phyloP scores from a whole-genome alignment of 2,888 invertebrate species.

The Oxytorus armatus region DNA sequence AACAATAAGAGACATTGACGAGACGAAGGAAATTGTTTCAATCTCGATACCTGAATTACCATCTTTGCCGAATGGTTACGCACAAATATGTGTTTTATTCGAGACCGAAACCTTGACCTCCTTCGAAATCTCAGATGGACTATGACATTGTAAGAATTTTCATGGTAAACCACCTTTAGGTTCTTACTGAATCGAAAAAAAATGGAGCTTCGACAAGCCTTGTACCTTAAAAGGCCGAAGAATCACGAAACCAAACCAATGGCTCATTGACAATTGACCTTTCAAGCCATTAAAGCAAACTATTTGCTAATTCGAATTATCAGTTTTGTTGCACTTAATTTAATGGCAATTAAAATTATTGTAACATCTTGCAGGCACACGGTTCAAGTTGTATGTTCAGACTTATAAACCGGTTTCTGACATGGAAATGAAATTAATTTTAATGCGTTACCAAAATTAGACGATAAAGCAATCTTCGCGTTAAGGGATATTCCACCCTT shows the following conservation, averaged over 20 bases:
- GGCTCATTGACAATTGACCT: slow-evolving; percentile 48
- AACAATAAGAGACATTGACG: not conserved
- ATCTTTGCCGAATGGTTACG: slow-evolving; percentile 45
- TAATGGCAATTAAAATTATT: not conserved
- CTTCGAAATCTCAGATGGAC: slow-evolving; percentile 46
- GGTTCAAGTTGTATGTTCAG: no score
- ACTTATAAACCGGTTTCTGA: no score
- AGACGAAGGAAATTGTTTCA: slow-evolving; percentile 37
- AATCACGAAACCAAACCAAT: slow-evolving; percentile 57
- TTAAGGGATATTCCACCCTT: no score
- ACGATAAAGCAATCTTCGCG: no score
- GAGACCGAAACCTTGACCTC: slow-evolving; percentile 59
- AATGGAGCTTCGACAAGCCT: slow-evolving; percentile 58
- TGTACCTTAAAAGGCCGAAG: slow-evolving; percentile 61
- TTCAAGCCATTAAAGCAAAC: slow-evolving; percentile 47
- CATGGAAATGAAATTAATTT: no score
- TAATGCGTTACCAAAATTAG: no score
- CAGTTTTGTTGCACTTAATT: not conserved
- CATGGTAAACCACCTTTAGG: slow-evolving; percentile 56
- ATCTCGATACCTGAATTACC: slow-evolving; percentile 51
- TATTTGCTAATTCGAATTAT: not conserved
- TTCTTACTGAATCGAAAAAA: slow-evolving; percentile 60
- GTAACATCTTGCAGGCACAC: no score
- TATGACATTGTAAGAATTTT: slow-evolving; percentile 66
- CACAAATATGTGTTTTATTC: slow-evolving; percentile 38